phyloP scores from a whole-genome alignment of 2,888 invertebrate genomes.

The Euplagia quadripunctaria region DNA sequence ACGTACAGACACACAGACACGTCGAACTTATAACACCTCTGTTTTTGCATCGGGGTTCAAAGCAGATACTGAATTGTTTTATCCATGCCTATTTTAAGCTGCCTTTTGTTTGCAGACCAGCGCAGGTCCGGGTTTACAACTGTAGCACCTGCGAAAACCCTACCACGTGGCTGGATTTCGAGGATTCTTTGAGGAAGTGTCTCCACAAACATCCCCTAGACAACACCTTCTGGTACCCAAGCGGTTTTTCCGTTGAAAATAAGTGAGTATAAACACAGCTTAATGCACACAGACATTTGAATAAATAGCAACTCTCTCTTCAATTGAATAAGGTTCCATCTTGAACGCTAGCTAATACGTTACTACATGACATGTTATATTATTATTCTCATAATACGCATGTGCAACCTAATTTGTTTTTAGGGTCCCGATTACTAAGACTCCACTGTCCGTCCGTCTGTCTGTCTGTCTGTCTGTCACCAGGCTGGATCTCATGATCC shows the following conservation, averaged over 20 bases:
- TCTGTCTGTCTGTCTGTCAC: too few relatives aligned
- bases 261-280: conserved; percentile 62
- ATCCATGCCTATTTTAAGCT: background rate
- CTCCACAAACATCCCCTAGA: conserved; percentile 88
- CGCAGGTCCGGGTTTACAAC: conserved; percentile 89
- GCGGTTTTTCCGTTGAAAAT: conserved; percentile 84
- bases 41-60: too few relatives aligned
- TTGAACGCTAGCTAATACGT: background rate
- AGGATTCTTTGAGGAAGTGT: conserved; percentile 79
- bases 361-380: too few relatives aligned
- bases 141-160: conserved; percentile 92
- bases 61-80: too few relatives aligned
- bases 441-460: too few relatives aligned
- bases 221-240: conserved; percentile 90
- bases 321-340: background rate
- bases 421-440: too few relatives aligned
- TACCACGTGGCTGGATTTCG: conserved; percentile 90
- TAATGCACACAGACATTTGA: background rate
- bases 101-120: conserved; percentile 52
- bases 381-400: too few relatives aligned
- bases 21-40: too few relatives aligned
- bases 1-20: too few relatives aligned
- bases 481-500: too few relatives aligned
- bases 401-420: too few relatives aligned
- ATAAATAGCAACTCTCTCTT: background rate